Percentiles rank a stretch among this genome's conserved stretches.
Evolutionary conservation across 1,140 invertebrate genomes (phyloP).

Genomic region (Drosophila murphyi): DNA sequence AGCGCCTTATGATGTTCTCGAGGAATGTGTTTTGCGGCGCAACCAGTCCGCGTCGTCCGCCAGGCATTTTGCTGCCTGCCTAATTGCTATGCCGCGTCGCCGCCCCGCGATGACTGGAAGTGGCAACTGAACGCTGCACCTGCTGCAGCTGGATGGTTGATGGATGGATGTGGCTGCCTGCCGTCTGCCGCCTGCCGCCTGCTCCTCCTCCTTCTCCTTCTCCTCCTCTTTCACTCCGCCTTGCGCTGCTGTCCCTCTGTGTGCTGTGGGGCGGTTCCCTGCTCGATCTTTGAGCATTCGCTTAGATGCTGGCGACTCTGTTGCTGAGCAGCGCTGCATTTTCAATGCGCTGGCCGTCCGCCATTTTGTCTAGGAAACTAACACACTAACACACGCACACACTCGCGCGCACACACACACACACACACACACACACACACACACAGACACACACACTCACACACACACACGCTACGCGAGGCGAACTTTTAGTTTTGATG

Average conservation of each 20-base stretch:
- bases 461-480: slow-evolving; percentile 22
- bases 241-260: not conserved
- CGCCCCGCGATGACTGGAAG: slow-evolving; percentile 29
- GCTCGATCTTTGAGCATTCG: slow-evolving; percentile 34
- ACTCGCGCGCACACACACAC: slow-evolving; percentile 23
- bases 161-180: slow-evolving; percentile 20
- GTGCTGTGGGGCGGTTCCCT: slow-evolving; percentile 9
- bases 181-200: not conserved
- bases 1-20: slow-evolving; percentile 99
- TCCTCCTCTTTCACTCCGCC: not conserved
- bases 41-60: slow-evolving; percentile 97
- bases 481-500: not conserved
- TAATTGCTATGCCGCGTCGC: slow-evolving; percentile 59
- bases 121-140: slow-evolving; percentile 12
- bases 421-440: slow-evolving; percentile 28
- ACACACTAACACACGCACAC: slow-evolving; percentile 22
- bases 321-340: slow-evolving; percentile 44
- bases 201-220: not conserved
- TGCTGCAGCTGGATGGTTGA: slow-evolving; percentile 19
- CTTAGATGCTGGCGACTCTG: slow-evolving; percentile 11
- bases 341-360: slow-evolving; percentile 48
- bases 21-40: slow-evolving; percentile 99
- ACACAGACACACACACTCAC: slow-evolving; percentile 1
- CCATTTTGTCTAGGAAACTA: slow-evolving; percentile 45
- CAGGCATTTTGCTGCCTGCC: slow-evolving; percentile 91